Conservation (phyloP, 2,113 vertebrate genomes). For the Chauna torquata region DNA sequence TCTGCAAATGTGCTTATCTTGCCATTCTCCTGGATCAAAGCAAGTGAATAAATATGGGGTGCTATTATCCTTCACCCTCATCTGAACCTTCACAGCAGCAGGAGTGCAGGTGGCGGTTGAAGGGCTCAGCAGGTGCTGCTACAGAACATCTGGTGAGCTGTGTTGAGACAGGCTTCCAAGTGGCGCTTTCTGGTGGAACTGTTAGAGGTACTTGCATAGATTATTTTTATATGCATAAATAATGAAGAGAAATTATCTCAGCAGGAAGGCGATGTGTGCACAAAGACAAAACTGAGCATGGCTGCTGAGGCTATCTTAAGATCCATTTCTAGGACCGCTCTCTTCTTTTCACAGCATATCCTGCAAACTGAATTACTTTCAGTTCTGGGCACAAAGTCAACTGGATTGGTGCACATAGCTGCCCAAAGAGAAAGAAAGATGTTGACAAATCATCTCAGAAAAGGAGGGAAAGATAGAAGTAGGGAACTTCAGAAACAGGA, state of each 20-base stretch:
- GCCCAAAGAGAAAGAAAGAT: background rate
- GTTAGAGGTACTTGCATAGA: background rate
- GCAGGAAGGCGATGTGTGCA: background rate
- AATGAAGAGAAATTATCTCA: background rate
- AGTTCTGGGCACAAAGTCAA: background rate
- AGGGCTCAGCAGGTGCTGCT: background rate
- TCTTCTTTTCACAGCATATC: background rate
- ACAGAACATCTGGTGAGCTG: constrained; percentile 16
- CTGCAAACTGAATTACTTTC: background rate
- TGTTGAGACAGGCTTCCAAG: constrained; percentile 9
- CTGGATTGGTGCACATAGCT: background rate
- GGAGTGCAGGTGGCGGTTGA: background rate
- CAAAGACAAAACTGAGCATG: background rate
- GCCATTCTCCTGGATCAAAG: background rate
- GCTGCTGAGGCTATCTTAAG: background rate
- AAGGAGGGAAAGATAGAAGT: background rate
- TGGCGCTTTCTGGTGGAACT: constrained; percentile 8
- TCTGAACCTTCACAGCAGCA: background rate
- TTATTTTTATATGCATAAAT: constrained; percentile 1
- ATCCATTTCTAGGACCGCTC: background rate
- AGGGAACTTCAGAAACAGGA: background rate
- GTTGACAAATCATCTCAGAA: background rate
- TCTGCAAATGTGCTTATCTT: background rate
- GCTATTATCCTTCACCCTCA: background rate
- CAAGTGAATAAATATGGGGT: background rate